Evolutionary conservation across 2,113 vertebrate genomes (phyloP), one percentile per base, ranked within the genome.

Genomic region (Catharus fuscescens): DNA sequence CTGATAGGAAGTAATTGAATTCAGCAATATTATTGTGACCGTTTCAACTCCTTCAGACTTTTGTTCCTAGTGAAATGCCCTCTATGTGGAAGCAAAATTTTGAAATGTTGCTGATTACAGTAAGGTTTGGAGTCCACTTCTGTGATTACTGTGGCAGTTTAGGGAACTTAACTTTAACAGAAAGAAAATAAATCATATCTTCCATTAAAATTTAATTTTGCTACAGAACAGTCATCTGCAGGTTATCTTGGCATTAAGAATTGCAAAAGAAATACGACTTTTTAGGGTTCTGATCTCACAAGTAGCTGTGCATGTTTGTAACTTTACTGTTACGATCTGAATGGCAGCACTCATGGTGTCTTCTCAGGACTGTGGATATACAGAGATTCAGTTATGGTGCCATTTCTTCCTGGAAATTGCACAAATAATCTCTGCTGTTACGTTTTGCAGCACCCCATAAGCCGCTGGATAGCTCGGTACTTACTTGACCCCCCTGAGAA

Each of bases 361-460:
- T 86, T 77, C 53, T 59, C 72, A 84, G 77, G 23, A 73, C 23
- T 9, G 14, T 44, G 20, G 78, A 34, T 32, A 12, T 11, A 17
- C 40, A 48, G 21, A 45, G 2, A 44, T 73, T 62, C 76, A 18
- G 26, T 73, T 64, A 31, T 2, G 26, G 28, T 60, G 38, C 26
- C 44, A 40, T 72, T 92, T 86, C 70, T 72, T 1, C 8, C 24
- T 93, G 82, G 40, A 29, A 86, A 36, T 45, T 9, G 38, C 20
- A 24, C 11, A 17, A 80, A 48, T 80, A 44, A 77, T 71, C 44
- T 91, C 23, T 71, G 29, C 47, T 94, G 78, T 81, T 90, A 0
- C 85, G 32, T 92, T 80, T 88, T 74, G 26, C 86, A 99, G 99
- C 99, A 99, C 82, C 99, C 99, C 74, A 99, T 99, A 96, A 99